Evolutionary conservation across 2,113 vertebrate genomes (phyloP).

Genomic region (Pyrgilauda ruficollis): DNA sequence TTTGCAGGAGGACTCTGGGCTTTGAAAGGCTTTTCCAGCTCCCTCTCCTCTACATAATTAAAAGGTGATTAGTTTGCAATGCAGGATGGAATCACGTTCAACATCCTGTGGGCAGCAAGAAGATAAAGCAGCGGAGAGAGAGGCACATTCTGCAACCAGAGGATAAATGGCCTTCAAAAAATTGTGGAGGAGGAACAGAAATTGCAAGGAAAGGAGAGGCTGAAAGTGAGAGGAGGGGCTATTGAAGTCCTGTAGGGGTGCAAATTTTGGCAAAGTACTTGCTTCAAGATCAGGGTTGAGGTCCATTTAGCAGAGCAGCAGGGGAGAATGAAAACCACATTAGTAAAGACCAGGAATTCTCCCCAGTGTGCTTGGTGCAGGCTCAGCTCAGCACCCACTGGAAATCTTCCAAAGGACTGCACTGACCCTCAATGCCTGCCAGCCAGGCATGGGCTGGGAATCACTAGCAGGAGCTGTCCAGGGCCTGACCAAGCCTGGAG

Average conservation of each 20-base stretch:
- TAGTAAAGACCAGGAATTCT: neutral
- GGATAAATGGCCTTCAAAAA: slow-evolving; percentile 17
- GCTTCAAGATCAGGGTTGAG: slow-evolving; percentile 15
- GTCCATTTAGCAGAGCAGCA: slow-evolving; percentile 43
- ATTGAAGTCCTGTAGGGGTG: neutral
- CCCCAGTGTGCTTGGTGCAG: neutral
- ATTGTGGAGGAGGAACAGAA: slow-evolving; percentile 1
- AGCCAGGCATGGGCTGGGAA: neutral
- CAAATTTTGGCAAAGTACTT: slow-evolving; percentile 6
- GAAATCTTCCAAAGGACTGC: neutral
- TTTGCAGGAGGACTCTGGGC: neutral
- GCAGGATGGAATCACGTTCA: neutral
- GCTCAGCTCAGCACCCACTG: neutral
- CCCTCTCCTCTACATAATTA: slow-evolving; percentile 12
- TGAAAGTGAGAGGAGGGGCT: neutral
- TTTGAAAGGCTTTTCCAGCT: slow-evolving; percentile 1
- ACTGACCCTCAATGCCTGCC: neutral
- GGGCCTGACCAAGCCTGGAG: neutral
- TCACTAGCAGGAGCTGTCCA: neutral
- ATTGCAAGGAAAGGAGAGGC: neutral
- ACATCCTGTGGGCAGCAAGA: neutral
- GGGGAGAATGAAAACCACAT: slow-evolving; percentile 22
- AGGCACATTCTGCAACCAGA: neutral
- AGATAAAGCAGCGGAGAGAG: neutral
- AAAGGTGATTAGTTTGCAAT: slow-evolving; percentile 20